Base-by-base conservation (phyloP, 35 echinoderm and acorn worm species). In the Patiria miniata region DNA sequence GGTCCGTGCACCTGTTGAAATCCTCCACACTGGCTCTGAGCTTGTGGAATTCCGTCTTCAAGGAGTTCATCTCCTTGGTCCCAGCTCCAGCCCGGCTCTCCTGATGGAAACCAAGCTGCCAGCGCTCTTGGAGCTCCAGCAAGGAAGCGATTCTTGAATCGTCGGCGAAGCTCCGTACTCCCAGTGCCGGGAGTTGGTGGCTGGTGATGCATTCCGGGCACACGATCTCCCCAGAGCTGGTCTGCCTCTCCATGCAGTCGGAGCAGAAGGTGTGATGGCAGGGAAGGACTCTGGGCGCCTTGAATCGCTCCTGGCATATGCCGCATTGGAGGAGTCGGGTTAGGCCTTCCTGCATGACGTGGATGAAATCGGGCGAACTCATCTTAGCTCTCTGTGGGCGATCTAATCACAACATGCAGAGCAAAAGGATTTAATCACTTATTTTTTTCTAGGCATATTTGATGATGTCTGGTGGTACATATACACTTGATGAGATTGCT, bases 191-290 rank as follows among this genome's bases (percentile, higher is more conserved):
- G 10, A 84, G 29, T 12, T 38, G 82, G 23, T 84, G 57, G 53
- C 52, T 51, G 15, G 36, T 29, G 29, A 84, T 84, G 53, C 82
- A 84, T 36, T 84, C 82, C 7, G 82, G 82, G 57, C 82, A 84
- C 8, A 84, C 30, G 16, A 60, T 60, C 57, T 84, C 82, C 8
- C 54, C 82, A 51, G 51, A 28, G 57, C 82, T 84, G 51, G 28
- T 23, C 37, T 58, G 82, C 18, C 54, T 36, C 37, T 36, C 52
- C 34, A 60, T 12, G 57, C 82, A 84, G 5, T 10, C 38, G 38
- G 37, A 84, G 57, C 82, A 84, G 53, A 53, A 84, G 23, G 82
- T 59, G 80, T 82, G 54, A 60, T 84, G 55, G 34, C 82, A 84
- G 32, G 82, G 52, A 19, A 84, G 54, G 54, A 84, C 37, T 30